Evolutionary conservation across 1,140 invertebrate genomes (phyloP).

Genomic region (Maconellicoccus hirsutus): DNA sequence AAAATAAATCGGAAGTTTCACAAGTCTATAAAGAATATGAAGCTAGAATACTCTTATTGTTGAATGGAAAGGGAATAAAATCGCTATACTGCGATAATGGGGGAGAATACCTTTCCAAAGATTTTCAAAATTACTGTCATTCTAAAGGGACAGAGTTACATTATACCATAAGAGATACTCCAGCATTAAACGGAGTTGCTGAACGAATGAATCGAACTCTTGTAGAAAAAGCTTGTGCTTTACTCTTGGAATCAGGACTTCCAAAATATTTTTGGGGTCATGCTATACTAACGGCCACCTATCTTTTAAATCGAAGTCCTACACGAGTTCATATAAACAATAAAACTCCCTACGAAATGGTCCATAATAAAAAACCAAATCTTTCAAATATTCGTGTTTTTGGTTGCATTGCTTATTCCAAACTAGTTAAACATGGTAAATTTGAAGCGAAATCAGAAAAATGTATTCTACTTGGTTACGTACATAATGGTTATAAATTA

Average conservation of each 20-base stretch:
- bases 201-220: conserved; percentile 34
- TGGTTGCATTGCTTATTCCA: conserved; percentile 27
- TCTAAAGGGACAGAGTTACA: conserved; percentile 32
- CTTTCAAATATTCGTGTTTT: conserved; percentile 31
- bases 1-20: conserved; percentile 24
- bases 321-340: conserved; percentile 12
- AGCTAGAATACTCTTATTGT: conserved; percentile 12
- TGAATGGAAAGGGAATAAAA: background rate
- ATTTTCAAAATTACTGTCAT: conserved; percentile 29
- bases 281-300: conserved; percentile 27
- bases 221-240: conserved; percentile 30
- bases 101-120: conserved; percentile 25
- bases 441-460: conserved; percentile 30
- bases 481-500: conserved; percentile 26
- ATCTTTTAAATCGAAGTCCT: conserved; percentile 24
- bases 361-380: conserved; percentile 26
- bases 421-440: no score
- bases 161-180: conserved; percentile 31
- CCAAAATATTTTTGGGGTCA: conserved; percentile 32
- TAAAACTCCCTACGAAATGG: conserved; percentile 25
- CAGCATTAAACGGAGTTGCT: conserved; percentile 33
- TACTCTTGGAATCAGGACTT: conserved; percentile 31
- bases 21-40: conserved; percentile 23
- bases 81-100: conserved; percentile 25
- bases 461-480: conserved; percentile 30